These are phyloP conservation scores for Troides helena DNA, from an alignment of 2,888 invertebrate species.

Conservation along the genomic window DNA sequence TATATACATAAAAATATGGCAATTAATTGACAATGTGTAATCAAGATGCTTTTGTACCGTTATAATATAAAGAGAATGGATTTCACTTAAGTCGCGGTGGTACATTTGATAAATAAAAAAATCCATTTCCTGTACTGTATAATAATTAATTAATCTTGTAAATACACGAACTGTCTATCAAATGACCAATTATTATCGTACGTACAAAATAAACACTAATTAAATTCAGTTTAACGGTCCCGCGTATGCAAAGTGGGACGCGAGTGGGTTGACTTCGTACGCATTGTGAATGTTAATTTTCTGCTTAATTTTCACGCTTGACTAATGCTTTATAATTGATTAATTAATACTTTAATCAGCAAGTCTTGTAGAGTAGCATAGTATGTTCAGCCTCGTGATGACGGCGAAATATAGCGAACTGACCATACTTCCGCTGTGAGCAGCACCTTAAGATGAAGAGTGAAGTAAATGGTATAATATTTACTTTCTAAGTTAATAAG, in stretches of 20 bases:
- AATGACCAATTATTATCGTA: constrained; percentile 13
- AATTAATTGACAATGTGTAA: too few relatives aligned
- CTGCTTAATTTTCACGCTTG: constrained; percentile 16
- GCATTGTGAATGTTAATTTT: constrained; percentile 21
- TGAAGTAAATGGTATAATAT: too few relatives aligned
- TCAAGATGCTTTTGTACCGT: too few relatives aligned
- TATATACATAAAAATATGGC: too few relatives aligned
- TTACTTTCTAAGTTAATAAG: too few relatives aligned
- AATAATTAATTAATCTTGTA: constrained; percentile 21
- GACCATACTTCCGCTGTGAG: too few relatives aligned
- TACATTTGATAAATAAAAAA: too few relatives aligned
- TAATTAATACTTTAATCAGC: constrained; percentile 1
- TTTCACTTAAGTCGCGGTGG: too few relatives aligned
- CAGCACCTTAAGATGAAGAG: too few relatives aligned
- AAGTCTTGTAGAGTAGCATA: neutral
- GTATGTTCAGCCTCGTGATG: too few relatives aligned
- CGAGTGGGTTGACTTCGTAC: constrained; percentile 18
- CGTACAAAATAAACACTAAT: constrained; percentile 19
- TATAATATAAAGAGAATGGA: too few relatives aligned
- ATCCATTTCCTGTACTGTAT: constrained; percentile 13
- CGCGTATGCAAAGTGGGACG: constrained; percentile 10
- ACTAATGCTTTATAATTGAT: constrained; percentile 22
- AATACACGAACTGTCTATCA: constrained; percentile 17
- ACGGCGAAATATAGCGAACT: too few relatives aligned
- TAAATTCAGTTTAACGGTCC: constrained; percentile 19